Percentiles rank a stretch among this genome's conserved stretches.
phyloP scores from a whole-genome alignment of 2,113 vertebrate genomes.

The Silurus asotus region DNA sequence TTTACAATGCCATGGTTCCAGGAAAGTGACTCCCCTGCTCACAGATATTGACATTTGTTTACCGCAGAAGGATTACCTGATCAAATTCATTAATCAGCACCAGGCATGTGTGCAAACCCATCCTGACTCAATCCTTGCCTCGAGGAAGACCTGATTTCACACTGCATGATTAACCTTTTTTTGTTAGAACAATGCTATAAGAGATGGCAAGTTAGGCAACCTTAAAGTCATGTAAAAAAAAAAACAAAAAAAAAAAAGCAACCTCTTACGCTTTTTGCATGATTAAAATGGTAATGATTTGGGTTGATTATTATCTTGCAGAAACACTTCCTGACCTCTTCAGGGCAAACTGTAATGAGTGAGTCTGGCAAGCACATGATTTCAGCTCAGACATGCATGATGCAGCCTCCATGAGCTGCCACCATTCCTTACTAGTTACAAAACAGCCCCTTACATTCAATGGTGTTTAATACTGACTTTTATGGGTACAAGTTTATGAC shows the following conservation, averaged over 20 bases:
- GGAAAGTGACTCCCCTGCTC: slow-evolving; percentile 21
- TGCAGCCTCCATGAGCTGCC: neutral
- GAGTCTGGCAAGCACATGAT: neutral
- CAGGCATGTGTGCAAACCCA: neutral
- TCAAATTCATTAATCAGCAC: slow-evolving; percentile 20
- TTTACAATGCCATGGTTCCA: slow-evolving; percentile 1
- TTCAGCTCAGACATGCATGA: neutral
- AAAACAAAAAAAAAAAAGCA: neutral
- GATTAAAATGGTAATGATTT: neutral
- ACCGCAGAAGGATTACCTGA: neutral
- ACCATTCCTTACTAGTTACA: neutral
- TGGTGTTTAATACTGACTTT: neutral
- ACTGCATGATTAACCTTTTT: neutral
- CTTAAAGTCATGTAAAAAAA: neutral
- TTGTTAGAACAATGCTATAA: neutral
- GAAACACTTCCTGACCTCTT: slow-evolving; percentile 34
- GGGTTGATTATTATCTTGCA: slow-evolving; percentile 25
- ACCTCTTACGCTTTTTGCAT: neutral
- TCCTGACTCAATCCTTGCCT: neutral
- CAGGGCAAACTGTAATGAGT: slow-evolving; percentile 29
- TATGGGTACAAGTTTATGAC: neutral
- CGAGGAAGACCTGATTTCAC: neutral
- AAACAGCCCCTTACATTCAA: neutral
- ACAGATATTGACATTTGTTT: slow-evolving; percentile 7
- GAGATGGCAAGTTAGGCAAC: too few relatives aligned